Percentiles rank a stretch among this genome's conserved stretches.
Conservation (phyloP, 2,888 invertebrate genomes). For the Teinopalpus imperialis region DNA sequence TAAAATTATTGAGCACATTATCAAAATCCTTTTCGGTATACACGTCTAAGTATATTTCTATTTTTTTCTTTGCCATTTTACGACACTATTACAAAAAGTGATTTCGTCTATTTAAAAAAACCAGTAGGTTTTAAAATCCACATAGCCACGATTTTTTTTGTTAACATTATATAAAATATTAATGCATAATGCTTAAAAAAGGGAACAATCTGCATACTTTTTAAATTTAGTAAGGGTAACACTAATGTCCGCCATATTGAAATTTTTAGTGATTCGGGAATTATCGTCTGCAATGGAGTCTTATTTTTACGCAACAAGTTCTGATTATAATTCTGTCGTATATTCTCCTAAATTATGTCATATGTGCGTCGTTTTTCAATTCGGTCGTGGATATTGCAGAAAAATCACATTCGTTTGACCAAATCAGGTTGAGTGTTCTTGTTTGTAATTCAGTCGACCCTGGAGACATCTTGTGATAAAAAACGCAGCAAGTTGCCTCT, state of each 20-base stretch:
- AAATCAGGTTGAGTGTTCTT: slow-evolving; percentile 67
- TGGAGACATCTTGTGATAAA: slow-evolving; percentile 81
- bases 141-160: slow-evolving; percentile 5
- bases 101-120: background rate
- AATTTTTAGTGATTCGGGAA: slow-evolving; percentile 69
- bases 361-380: slow-evolving; percentile 70
- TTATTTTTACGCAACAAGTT: slow-evolving; percentile 76
- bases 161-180: too few relatives aligned
- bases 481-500: slow-evolving; percentile 65
- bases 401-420: slow-evolving; percentile 77
- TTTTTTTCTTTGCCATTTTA: slow-evolving; percentile 51
- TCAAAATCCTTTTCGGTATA: slow-evolving; percentile 58
- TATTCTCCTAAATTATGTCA: slow-evolving; percentile 79
- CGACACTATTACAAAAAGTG: background rate
- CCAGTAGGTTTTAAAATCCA: slow-evolving; percentile 10
- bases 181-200: too few relatives aligned
- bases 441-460: slow-evolving; percentile 69
- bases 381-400: slow-evolving; percentile 71
- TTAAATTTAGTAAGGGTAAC: slow-evolving; percentile 38
- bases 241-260: slow-evolving; percentile 62
- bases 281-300: slow-evolving; percentile 81
- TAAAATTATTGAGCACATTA: slow-evolving; percentile 41
- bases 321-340: slow-evolving; percentile 71
- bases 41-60: slow-evolving; percentile 59
- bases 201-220: slow-evolving; percentile 26